Percentiles rank a stretch among this genome's conserved stretches.
phyloP scores from a whole-genome alignment of 2,888 invertebrate genomes.

The Drosophila lutescens region DNA sequence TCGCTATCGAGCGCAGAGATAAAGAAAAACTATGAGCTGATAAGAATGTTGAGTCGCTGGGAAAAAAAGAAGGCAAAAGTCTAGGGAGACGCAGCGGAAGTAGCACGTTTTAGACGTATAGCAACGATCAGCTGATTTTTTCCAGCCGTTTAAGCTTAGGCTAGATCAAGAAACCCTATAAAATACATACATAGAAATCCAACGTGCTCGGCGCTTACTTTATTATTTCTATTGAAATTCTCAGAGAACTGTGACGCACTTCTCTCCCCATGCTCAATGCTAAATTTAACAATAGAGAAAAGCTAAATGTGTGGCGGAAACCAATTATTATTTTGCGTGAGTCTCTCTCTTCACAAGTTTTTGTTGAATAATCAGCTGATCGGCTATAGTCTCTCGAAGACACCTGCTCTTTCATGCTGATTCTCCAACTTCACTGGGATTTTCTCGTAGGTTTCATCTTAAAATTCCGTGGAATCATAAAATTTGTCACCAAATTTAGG shows the following conservation, averaged over 20 bases:
- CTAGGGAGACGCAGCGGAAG: background rate
- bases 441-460: conserved; percentile 62
- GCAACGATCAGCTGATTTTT: conserved; percentile 20
- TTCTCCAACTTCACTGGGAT: background rate
- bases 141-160: conserved; percentile 21
- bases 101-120: conserved; percentile 5
- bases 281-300: conserved; percentile 46
- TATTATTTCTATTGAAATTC: conserved; percentile 15
- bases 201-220: background rate
- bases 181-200: conserved; percentile 24
- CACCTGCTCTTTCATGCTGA: conserved; percentile 13
- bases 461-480: conserved; percentile 54
- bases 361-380: conserved; percentile 56
- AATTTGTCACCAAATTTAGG: conserved; percentile 62
- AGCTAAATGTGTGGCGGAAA: background rate
- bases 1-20: conserved; percentile 19
- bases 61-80: background rate
- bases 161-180: conserved; percentile 64
- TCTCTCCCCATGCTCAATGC: conserved; percentile 26
- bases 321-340: conserved; percentile 23
- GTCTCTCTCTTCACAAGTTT: conserved; percentile 41
- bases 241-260: conserved; percentile 58
- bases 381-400: background rate
- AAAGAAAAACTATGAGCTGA: conserved; percentile 25
- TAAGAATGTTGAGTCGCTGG: conserved; percentile 6